Base-by-base conservation (phyloP, 1,140 invertebrate genomes). In the Saccostrea glomerata region DNA sequence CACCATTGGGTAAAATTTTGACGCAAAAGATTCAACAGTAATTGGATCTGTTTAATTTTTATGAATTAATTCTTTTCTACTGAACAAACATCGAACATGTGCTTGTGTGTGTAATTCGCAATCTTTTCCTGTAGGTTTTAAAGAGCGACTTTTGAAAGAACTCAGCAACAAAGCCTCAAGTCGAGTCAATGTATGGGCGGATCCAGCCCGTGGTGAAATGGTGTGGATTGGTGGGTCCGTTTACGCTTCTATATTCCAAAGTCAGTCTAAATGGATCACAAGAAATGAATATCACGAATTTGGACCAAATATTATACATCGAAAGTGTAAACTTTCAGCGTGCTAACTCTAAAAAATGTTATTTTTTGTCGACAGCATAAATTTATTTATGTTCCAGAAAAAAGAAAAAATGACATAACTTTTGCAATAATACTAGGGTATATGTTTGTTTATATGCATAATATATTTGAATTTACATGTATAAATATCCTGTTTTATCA, bases 261-360 rank as follows among this genome's bases (percentile, higher is more conserved):
- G 58, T 20, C 1, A 63, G 58, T 2, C 17, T 0, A 63, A 5
- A 63, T 63, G 58, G 58, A 63, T 63, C 17, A 63, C 58, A 17
- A 63, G 58, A 20, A 63, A n/a, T 20, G 58, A 63, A 2, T 63
- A 63, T 20, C 17, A n/a, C 17, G 58, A 63, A 63, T 20, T 20
- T 63, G 58, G 58, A 63, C 58, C 58, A 15, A 63, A 63, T 63
- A 63, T 63, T 63, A 63, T 63, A 20, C 58, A 63, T n/a, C 58
- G 58, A 63, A 63, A 63, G n/a, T 63, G 58, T 63, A 2, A 63
- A 63, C 17, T 63, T 0, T 15, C 58, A 17, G 58, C 58, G 15
- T 7, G 5, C 47, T 47, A 47, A 47, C 47, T 47, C 6, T 47
- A 7, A 7, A 47, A 47, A 47, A 6, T 47, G 47, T 47, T 47